Percentiles rank a stretch among this genome's conserved stretches.
Conservation (phyloP, 2,113 vertebrate species). For the Melospiza melodia region DNA sequence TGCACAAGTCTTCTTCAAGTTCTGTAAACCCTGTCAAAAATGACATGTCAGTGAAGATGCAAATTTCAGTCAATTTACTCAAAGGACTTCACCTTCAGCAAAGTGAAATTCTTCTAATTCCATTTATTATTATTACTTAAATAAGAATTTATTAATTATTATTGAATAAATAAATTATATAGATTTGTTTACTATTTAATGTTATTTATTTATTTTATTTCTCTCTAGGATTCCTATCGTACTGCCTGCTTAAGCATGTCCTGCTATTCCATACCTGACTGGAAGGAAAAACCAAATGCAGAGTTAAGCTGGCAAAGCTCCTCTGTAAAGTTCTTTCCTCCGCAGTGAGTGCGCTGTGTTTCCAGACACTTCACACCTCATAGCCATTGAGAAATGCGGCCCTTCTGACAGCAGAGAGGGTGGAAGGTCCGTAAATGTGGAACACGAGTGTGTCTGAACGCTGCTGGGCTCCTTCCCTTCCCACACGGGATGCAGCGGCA, state of each 20-base stretch:
- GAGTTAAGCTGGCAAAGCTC: not conserved
- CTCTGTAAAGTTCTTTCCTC: not conserved
- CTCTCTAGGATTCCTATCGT: not conserved
- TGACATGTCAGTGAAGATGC: not conserved
- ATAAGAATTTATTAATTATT: not conserved
- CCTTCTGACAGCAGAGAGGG: not conserved
- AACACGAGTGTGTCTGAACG: not conserved
- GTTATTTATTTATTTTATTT: not conserved
- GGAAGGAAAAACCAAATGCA: not conserved
- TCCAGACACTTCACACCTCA: conserved; percentile 6
- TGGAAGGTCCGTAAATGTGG: not conserved
- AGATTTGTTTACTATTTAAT: not conserved
- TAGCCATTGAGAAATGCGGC: not conserved
- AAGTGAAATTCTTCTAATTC: not conserved
- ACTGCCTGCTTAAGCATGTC: not conserved
- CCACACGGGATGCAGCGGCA: rapidly evolving
- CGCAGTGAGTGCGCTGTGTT: not conserved
- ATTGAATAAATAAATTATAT: not conserved
- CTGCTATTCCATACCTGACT: not conserved
- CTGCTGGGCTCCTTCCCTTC: not conserved
- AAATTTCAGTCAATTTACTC: not conserved
- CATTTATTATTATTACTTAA: not conserved
- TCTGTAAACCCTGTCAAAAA: not conserved
- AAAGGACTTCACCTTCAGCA: not conserved
- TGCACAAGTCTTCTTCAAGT: not conserved